Evolutionary conservation across 1,140 invertebrate species (phyloP).

Genomic region (Euura saliciscinereae): DNA sequence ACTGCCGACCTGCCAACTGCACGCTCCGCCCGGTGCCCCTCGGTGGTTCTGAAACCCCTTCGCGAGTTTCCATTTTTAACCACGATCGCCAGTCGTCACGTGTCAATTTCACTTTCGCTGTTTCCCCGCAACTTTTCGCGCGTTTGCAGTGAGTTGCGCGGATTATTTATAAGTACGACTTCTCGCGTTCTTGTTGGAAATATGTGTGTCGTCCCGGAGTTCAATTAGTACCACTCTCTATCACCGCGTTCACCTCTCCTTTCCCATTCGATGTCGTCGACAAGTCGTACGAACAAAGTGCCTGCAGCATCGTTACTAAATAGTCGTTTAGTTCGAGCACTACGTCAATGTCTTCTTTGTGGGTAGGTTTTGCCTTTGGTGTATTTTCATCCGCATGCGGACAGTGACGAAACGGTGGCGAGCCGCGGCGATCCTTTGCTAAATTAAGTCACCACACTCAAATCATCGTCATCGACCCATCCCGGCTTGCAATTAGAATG

Average conservation of each 20-base stretch:
- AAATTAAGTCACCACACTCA: not conserved
- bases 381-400: not conserved
- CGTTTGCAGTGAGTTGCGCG: too few relatives aligned
- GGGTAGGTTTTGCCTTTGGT: not conserved
- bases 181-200: too few relatives aligned
- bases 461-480: not conserved
- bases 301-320: not conserved
- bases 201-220: not conserved
- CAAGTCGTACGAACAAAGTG: too few relatives aligned
- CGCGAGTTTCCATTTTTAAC: too few relatives aligned
- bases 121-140: too few relatives aligned
- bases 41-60: too few relatives aligned
- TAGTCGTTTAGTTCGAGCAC: not conserved
- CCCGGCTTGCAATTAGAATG: too few relatives aligned
- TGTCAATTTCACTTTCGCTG: not conserved
- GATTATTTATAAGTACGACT: too few relatives aligned
- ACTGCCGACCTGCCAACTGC: constrained; percentile 29
- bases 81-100: too few relatives aligned
- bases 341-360: not conserved
- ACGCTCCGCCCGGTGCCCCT: too few relatives aligned
- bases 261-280: not conserved
- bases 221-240: not conserved
- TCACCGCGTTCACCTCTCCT: not conserved
- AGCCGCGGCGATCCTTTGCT: not conserved
- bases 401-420: not conserved